Evolutionary conservation across 1,140 invertebrate genomes (phyloP).

Genomic region (Trissolcus basalis): DNA sequence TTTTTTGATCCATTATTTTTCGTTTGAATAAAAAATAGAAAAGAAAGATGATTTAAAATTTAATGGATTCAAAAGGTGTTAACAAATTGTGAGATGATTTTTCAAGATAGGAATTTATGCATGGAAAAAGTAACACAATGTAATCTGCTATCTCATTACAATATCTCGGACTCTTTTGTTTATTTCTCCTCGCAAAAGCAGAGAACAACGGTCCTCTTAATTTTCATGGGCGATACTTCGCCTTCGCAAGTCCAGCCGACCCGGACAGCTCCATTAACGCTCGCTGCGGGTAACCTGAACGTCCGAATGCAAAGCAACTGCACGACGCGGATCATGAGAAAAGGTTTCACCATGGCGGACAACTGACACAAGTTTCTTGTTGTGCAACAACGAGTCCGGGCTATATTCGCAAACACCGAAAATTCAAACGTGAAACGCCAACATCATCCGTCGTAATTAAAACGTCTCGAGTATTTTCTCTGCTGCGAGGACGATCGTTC

Average conservation of each 20-base stretch:
- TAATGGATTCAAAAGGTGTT: too few species aligned
- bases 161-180: constrained; percentile 16
- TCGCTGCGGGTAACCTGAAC: constrained; percentile 56
- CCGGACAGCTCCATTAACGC: constrained; percentile 58
- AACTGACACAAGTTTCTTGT: neutral
- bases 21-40: neutral
- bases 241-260: constrained; percentile 42
- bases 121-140: constrained; percentile 12
- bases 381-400: neutral
- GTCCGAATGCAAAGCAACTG: constrained; percentile 37
- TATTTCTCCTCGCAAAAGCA: constrained; percentile 16
- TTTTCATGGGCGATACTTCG: constrained; percentile 34
- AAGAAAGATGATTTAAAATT: too few species aligned
- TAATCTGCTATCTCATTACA: constrained; percentile 20
- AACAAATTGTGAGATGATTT: too few species aligned
- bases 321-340: constrained; percentile 7
- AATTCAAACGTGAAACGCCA: constrained; percentile 19
- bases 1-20: constrained; percentile 5
- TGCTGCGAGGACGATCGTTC: constrained; percentile 3
- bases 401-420: neutral
- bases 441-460: constrained; percentile 56
- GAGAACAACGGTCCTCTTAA: constrained; percentile 38
- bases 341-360: neutral
- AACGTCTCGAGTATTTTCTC: constrained; percentile 48
- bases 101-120: neutral